A percentile compares a stretch with the other conserved stretches of the same genome.
Evolutionary conservation across 2,113 vertebrate genomes (phyloP).

Genomic region (Sander vitreus): DNA sequence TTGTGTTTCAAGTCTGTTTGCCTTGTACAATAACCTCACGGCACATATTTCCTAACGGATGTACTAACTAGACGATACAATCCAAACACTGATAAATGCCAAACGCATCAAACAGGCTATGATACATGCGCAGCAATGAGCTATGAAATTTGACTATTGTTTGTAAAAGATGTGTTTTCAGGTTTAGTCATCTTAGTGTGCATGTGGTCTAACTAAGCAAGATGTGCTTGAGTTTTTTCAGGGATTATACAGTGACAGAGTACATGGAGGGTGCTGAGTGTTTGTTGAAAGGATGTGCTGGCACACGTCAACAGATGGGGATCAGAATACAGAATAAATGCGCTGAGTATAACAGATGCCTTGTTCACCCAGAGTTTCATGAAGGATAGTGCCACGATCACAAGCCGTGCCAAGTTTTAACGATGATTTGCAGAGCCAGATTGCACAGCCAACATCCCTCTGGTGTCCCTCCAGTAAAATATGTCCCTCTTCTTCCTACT

Average conservation of each 20-base stretch:
- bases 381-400: constrained; percentile 28
- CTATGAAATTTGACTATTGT: not conserved
- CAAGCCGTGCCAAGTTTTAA: constrained; percentile 57
- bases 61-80: not conserved
- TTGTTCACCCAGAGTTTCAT: constrained; percentile 41
- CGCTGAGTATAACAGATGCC: constrained; percentile 63
- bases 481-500: constrained; percentile 15
- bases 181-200: not conserved
- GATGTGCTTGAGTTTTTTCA: constrained; percentile 4
- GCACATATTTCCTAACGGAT: not conserved
- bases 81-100: not conserved
- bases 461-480: constrained; percentile 56
- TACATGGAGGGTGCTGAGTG: constrained; percentile 15
- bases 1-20: too few relatives aligned
- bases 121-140: not conserved
- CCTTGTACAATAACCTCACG: not conserved
- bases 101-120: not conserved
- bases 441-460: constrained; percentile 59
- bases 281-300: constrained; percentile 37
- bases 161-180: not conserved
- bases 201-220: not conserved
- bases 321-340: constrained; percentile 54
- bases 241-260: not conserved
- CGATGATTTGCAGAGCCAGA: constrained; percentile 63
- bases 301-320: constrained; percentile 55